Conservation (phyloP, 2,888 invertebrate genomes). For the Synergus umbraculus region DNA sequence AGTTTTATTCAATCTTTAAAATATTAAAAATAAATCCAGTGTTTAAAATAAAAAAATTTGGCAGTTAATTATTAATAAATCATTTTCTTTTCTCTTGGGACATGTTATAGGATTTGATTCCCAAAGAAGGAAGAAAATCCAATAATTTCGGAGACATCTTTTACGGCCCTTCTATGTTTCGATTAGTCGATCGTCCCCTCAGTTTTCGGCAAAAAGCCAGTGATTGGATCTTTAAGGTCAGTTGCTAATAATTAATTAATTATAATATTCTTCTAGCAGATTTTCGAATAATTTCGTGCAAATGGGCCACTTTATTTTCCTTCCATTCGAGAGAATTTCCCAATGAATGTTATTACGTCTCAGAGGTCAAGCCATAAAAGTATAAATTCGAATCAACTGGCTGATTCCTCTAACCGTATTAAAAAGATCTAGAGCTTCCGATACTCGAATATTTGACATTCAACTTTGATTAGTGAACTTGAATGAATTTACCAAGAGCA, state of each 20-base stretch:
- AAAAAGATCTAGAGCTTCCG: slow-evolving; percentile 50
- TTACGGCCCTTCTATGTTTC: slow-evolving; percentile 73
- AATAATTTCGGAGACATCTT: slow-evolving; percentile 43
- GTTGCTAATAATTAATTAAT: slow-evolving; percentile 55
- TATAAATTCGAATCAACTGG: slow-evolving; percentile 42
- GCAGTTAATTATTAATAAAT: background rate
- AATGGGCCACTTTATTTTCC: slow-evolving; percentile 60
- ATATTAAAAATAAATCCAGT: no score
- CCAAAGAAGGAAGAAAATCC: slow-evolving; percentile 21
- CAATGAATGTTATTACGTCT: slow-evolving; percentile 57
- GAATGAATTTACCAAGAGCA: slow-evolving; percentile 21
- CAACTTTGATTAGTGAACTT: slow-evolving; percentile 42
- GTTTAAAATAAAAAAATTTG: background rate
- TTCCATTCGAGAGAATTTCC: slow-evolving; percentile 48
- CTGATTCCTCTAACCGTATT: slow-evolving; percentile 53
- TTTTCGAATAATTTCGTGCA: slow-evolving; percentile 58
- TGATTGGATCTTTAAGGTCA: slow-evolving; percentile 74
- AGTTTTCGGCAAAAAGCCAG: slow-evolving; percentile 69
- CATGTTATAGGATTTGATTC: background rate
- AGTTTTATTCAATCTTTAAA: background rate
- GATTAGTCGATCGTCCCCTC: slow-evolving; percentile 68
- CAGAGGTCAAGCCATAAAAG: slow-evolving; percentile 58
- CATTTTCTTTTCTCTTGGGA: background rate
- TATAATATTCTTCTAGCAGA: slow-evolving; percentile 60
- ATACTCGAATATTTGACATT: slow-evolving; percentile 52